Base-by-base conservation (phyloP, 2,113 vertebrate species). In the Pontoporia blainvillei region DNA sequence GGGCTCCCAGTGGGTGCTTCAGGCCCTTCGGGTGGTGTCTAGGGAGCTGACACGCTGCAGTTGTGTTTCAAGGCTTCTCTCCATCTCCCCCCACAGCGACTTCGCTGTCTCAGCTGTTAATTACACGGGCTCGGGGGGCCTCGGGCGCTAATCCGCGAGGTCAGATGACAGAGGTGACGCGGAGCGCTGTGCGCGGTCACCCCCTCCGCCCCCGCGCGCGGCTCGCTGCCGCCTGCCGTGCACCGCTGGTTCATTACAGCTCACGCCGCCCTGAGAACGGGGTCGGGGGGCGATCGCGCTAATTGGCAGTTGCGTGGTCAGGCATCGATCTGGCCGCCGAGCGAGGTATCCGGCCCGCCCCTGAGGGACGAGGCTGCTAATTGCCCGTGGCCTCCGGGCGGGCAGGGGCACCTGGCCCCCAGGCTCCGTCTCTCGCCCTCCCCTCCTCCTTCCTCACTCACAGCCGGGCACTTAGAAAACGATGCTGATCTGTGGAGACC, bases 351-450 rank as follows among this genome's bases (percentile, higher is more conserved):
- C 1, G 5, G 98, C 98, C 98, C 29, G 79, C 97, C 98, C 98
- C 97, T 90, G 46, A 94, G 97, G 99, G 99, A 99, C 99, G 98
- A 99, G 98, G 98, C 98, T 98, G 98, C 99, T 99, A 99, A 99
- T 99, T 99, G 99, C 99, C 98, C 98, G 97, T 98, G 98, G 98
- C 98, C 98, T 98, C 99, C 97, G 98, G 99, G 99, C 99, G 99
- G 62, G 62, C 99, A 98, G 98, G 99, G 98, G 98, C 97, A 97
- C 98, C 98, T 96, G 97, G 97, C 97, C 98, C 98, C 98, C 96
- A 49, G 78, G 98, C 90, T 89, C 95, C 96, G 90, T 94, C 85
- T 4, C 11, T 4, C 11, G 27, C 52, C 0, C 23, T 71, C 3
- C 54, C 96, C 84, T 91, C 95, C 76, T 2, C 12, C 76, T n/a